A percentile compares a stretch with the other conserved stretches of the same genome.
These are phyloP conservation scores for Callaeas wilsoni DNA, from an alignment of 2,113 vertebrate genomes.

Conservation along the genomic window DNA sequence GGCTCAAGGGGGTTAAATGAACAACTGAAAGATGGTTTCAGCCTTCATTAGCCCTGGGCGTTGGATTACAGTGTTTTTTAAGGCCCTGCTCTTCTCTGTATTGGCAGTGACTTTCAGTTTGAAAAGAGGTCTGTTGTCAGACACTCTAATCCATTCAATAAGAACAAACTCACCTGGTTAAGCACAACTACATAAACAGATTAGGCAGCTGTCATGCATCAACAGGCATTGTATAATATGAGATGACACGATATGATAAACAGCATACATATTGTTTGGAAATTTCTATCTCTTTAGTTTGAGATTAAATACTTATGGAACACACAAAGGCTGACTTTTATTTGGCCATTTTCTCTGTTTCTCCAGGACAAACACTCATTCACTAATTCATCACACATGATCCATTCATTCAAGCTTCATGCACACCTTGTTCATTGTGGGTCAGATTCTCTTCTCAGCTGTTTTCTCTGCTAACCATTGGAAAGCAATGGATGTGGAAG, in stretches of 20 bases:
- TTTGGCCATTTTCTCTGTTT: slow-evolving; percentile 2
- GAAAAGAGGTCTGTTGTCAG: slow-evolving; percentile 53
- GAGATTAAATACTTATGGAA: slow-evolving; percentile 13
- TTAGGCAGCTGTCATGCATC: slow-evolving; percentile 39
- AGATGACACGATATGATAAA: slow-evolving; percentile 26
- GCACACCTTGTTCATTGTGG: neutral
- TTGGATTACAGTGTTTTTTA: slow-evolving; percentile 39
- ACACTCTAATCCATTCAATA: slow-evolving; percentile 47
- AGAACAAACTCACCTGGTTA: slow-evolving; percentile 63
- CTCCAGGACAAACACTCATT: neutral
- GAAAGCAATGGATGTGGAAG: slow-evolving; percentile 27
- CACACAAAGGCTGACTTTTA: neutral
- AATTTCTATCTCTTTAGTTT: neutral
- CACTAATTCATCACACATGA: slow-evolving; percentile 28
- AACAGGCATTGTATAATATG: neutral
- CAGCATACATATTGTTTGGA: neutral
- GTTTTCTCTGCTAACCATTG: neutral
- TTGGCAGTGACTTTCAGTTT: slow-evolving; percentile 46
- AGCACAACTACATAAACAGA: slow-evolving; percentile 51
- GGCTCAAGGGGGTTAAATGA: neutral
- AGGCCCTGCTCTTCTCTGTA: slow-evolving; percentile 30
- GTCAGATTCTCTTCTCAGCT: slow-evolving; percentile 16
- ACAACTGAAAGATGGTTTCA: neutral
- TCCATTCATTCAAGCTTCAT: slow-evolving; percentile 22
- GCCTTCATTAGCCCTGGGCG: neutral